Percentiles rank a stretch among this genome's conserved stretches.
Evolutionary conservation across 2,113 vertebrate genomes (phyloP).

Genomic region (Mormoops blainvillei): DNA sequence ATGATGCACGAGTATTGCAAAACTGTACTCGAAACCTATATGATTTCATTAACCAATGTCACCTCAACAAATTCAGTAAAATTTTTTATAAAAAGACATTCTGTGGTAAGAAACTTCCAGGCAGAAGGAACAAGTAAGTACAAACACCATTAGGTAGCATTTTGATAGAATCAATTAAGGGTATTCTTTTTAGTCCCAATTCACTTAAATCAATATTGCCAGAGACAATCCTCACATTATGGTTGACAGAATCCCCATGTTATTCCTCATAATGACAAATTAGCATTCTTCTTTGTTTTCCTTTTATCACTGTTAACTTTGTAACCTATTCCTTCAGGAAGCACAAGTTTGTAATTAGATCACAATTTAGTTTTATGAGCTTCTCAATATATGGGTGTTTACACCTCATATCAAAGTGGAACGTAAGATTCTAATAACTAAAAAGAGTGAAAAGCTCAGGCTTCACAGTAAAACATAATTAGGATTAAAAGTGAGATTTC

Average conservation of each 20-base stretch:
- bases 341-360: neutral
- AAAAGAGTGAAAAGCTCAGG: neutral
- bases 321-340: neutral
- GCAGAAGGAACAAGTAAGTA: neutral
- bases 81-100: neutral
- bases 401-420: neutral
- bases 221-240: neutral
- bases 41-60: neutral
- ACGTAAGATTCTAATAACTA: neutral
- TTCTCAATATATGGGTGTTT: neutral
- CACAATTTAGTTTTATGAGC: neutral
- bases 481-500: neutral
- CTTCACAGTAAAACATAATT: neutral
- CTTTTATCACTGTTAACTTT: neutral
- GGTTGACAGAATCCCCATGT: neutral
- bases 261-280: neutral
- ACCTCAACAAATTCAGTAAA: neutral
- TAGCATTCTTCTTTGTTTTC: neutral
- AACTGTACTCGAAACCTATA: neutral
- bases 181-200: neutral
- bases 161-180: neutral
- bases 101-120: neutral
- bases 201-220: neutral
- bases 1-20: neutral
- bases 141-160: neutral